Conservation (phyloP, 2,888 invertebrate genomes). For the Erannis defoliaria region DNA sequence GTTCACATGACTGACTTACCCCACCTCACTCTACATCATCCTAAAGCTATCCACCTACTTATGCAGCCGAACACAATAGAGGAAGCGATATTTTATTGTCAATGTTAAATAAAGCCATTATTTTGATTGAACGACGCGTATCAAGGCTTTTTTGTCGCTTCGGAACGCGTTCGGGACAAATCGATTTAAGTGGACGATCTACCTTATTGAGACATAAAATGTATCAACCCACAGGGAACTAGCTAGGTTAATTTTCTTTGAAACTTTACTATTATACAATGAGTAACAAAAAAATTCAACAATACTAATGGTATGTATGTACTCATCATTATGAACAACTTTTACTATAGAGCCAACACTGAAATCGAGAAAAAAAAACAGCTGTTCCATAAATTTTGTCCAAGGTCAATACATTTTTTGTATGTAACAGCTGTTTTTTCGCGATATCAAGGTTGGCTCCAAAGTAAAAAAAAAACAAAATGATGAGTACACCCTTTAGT, state of each 20-base stretch:
- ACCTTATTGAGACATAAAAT: conserved; percentile 65
- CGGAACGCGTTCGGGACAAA: conserved; percentile 69
- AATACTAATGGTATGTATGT: too few relatives aligned
- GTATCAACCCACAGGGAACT: conserved; percentile 16
- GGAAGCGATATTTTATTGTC: conserved; percentile 82
- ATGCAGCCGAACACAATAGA: conserved; percentile 69
- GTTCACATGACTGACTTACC: conserved; percentile 44
- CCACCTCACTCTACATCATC: conserved; percentile 53
- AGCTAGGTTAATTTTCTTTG: background rate
- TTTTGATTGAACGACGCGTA: conserved; percentile 79
- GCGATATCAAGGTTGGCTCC: too few relatives aligned
- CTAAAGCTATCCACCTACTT: conserved; percentile 61
- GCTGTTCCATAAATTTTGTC: too few relatives aligned
- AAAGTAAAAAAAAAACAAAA: too few relatives aligned
- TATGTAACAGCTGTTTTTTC: too few relatives aligned
- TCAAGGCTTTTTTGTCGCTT: conserved; percentile 57
- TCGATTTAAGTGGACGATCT: conserved; percentile 76
- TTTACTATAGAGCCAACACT: too few relatives aligned
- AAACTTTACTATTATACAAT: background rate
- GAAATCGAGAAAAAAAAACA: too few relatives aligned
- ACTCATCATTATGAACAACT: too few relatives aligned
- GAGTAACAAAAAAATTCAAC: too few relatives aligned
- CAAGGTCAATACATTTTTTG: too few relatives aligned
- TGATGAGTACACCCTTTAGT: too few relatives aligned
- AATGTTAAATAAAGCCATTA: conserved; percentile 86